These are phyloP conservation scores for Saccopteryx leptura DNA, from an alignment of 2,113 vertebrate species.

Conservation along the genomic window DNA sequence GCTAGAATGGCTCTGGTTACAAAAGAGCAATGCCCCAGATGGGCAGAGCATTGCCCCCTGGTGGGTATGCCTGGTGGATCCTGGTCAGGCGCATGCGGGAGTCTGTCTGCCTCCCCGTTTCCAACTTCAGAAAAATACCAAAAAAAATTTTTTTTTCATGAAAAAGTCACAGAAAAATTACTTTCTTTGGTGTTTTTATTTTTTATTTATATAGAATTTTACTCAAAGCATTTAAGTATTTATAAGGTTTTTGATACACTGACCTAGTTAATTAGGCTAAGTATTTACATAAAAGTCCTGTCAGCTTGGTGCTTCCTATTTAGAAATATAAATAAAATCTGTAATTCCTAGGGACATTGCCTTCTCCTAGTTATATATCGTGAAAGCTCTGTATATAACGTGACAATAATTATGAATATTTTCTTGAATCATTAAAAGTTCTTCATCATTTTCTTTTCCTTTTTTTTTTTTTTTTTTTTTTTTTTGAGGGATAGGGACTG, in stretches of 20 bases:
- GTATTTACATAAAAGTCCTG: not conserved
- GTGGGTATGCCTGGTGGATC: too few species aligned
- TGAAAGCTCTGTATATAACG: not conserved
- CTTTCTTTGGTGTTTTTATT: not conserved
- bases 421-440: slow-evolving; percentile 38
- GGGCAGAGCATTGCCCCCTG: too few species aligned
- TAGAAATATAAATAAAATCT: not conserved
- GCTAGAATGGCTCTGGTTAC: too few species aligned
- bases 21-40: too few species aligned
- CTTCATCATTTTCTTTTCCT: not conserved
- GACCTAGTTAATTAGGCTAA: not conserved
- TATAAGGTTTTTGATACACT: not conserved
- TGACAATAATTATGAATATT: not conserved
- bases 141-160: not conserved
- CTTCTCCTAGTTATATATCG: not conserved
- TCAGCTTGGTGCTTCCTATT: not conserved
- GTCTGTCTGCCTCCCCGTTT: too few species aligned
- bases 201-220: not conserved
- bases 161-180: slow-evolving; percentile 20
- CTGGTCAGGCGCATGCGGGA: too few species aligned
- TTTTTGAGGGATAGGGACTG: too few species aligned
- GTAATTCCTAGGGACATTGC: not conserved
- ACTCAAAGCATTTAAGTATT: not conserved
- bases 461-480: too few species aligned
- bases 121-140: too few species aligned